Evolutionary conservation across 2,888 invertebrate genomes (phyloP).

Genomic region (Glaucopsyche alexis): DNA sequence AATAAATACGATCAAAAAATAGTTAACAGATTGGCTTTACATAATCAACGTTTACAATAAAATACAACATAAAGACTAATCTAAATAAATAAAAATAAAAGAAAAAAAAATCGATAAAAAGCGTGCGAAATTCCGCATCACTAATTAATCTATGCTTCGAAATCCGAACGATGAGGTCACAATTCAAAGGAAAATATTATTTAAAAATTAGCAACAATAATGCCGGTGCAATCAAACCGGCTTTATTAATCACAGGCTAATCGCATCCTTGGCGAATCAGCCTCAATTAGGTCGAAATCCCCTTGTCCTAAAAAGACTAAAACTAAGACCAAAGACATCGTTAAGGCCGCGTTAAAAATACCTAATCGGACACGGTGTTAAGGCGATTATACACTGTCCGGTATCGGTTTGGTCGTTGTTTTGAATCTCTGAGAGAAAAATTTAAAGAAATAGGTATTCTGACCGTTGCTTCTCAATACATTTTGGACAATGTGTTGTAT

Average conservation of each 20-base stretch:
- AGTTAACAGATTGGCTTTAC: background rate
- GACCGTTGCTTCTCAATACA: no score
- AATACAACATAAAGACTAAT: no score
- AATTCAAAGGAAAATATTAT: constrained; percentile 45
- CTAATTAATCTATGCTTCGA: constrained; percentile 29
- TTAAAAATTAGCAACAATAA: constrained; percentile 48
- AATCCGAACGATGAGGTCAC: constrained; percentile 35
- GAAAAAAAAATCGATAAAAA: background rate
- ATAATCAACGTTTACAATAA: no score
- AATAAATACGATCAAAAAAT: background rate
- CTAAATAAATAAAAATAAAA: no score
- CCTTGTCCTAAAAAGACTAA: constrained; percentile 60
- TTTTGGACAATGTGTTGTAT: no score
- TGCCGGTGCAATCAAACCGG: constrained; percentile 49
- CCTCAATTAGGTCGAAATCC: constrained; percentile 72
- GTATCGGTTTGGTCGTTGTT: background rate
- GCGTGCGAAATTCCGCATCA: constrained; percentile 25
- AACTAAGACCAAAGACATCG: constrained; percentile 59
- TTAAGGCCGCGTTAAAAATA: constrained; percentile 60
- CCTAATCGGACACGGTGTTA: constrained; percentile 53
- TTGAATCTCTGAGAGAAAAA: no score
- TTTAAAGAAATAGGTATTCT: no score
- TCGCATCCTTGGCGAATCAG: constrained; percentile 75
- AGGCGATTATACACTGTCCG: constrained; percentile 16
- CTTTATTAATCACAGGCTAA: constrained; percentile 71